Conservation (phyloP, 2,113 vertebrate genomes). For the Xenopus borealis region DNA sequence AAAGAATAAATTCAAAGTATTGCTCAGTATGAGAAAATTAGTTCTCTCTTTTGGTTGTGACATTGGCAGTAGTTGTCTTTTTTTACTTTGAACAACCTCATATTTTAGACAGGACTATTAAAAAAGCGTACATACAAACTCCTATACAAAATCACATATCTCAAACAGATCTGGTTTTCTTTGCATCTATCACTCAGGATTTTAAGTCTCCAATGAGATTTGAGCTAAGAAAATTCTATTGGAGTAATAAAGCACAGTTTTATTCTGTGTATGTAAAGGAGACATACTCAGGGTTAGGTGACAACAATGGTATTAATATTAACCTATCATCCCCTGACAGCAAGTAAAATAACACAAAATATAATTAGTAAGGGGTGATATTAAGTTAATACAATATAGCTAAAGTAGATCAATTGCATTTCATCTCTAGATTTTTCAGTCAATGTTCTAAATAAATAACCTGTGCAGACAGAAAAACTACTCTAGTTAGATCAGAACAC, state of each 20-base stretch:
- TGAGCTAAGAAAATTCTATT: constrained; percentile 54
- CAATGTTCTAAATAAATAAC: constrained; percentile 66
- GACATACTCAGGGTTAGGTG: constrained; percentile 58
- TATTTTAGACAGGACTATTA: constrained; percentile 56
- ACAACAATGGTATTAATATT: constrained; percentile 53
- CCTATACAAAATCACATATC: constrained; percentile 58
- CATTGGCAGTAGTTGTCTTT: constrained; percentile 52
- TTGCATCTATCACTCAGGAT: constrained; percentile 60
- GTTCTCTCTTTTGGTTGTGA: neutral
- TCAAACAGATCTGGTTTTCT: constrained; percentile 63
- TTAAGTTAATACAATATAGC: constrained; percentile 65
- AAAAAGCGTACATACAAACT: constrained; percentile 56
- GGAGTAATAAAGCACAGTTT: constrained; percentile 61
- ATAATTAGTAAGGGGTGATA: constrained; percentile 62
- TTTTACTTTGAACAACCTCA: constrained; percentile 43
- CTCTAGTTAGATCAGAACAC: constrained; percentile 65
- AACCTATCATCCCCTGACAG: constrained; percentile 65
- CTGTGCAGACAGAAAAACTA: constrained; percentile 68
- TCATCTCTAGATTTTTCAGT: constrained; percentile 59
- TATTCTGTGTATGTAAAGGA: constrained; percentile 51
- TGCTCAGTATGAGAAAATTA: neutral
- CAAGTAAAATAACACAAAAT: constrained; percentile 60
- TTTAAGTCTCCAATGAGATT: constrained; percentile 58
- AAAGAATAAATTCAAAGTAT: too few relatives aligned
- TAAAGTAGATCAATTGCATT: constrained; percentile 51